These are phyloP conservation scores for Hyaena hyaena DNA, from an alignment of 2,113 vertebrate species.

Conservation along the genomic window DNA sequence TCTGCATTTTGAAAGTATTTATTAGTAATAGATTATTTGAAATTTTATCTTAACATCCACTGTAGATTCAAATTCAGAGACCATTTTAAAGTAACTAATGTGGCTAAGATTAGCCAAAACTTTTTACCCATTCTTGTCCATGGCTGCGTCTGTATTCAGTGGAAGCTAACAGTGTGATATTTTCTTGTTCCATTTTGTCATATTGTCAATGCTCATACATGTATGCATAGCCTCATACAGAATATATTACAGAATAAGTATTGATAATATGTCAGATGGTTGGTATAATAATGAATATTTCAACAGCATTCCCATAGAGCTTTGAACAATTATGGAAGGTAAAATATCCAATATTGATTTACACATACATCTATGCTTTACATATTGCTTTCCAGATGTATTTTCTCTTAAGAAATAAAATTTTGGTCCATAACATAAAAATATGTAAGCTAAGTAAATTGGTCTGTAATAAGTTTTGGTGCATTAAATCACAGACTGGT, in stretches of 20 bases:
- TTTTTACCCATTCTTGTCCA: neutral
- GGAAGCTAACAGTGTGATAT: neutral
- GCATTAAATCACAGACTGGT: neutral
- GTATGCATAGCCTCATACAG: constrained; percentile 40
- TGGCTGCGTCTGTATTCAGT: neutral
- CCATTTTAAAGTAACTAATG: neutral
- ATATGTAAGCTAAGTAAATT: neutral
- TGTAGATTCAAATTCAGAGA: constrained; percentile 2
- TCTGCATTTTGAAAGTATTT: constrained; percentile 4
- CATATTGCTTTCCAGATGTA: neutral
- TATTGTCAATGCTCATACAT: constrained; percentile 61
- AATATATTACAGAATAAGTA: constrained; percentile 55
- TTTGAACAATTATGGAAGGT: neutral
- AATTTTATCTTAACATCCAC: neutral
- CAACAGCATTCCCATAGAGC: neutral
- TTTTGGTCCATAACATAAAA: neutral
- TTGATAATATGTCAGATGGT: constrained; percentile 49
- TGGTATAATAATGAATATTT: constrained; percentile 61
- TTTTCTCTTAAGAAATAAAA: constrained; percentile 24
- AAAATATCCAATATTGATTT: constrained; percentile 27
- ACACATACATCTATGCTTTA: neutral
- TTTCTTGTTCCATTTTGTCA: neutral
- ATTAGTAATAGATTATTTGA: neutral
- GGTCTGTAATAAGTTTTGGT: neutral
- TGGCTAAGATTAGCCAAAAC: neutral